phyloP scores from a whole-genome alignment of 2,888 invertebrate genomes.

The Eilema depressum region DNA sequence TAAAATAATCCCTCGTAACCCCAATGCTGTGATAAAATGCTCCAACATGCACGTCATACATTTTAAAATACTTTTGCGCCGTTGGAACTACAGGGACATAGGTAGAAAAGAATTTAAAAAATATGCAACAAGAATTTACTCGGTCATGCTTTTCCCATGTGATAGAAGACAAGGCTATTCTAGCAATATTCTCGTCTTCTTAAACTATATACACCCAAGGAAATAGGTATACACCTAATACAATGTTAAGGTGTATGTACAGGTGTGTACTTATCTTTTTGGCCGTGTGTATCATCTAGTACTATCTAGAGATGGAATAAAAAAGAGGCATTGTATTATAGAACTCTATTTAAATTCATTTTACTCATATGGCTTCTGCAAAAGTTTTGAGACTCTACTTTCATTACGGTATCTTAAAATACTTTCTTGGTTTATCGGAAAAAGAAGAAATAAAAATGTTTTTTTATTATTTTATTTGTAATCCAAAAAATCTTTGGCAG shows the following conservation, averaged over 20 bases:
- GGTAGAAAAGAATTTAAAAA: slow-evolving; percentile 12
- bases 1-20: slow-evolving; percentile 12
- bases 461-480: background rate
- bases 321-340: no score
- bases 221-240: no score
- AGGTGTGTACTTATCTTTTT: no score
- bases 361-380: background rate
- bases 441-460: background rate
- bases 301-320: no score
- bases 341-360: background rate
- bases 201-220: no score
- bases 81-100: slow-evolving; percentile 19
- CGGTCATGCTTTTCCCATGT: background rate
- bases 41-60: slow-evolving; percentile 24
- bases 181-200: no score
- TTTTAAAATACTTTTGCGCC: slow-evolving; percentile 31
- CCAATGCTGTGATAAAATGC: slow-evolving; percentile 17
- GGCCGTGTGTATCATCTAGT: no score
- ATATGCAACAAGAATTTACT: background rate
- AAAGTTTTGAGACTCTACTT: background rate
- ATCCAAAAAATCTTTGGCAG: slow-evolving; percentile 5
- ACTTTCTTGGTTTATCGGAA: background rate
- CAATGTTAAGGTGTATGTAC: no score
- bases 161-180: background rate
- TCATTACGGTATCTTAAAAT: background rate